Evolutionary conservation across 2,113 vertebrate genomes (phyloP), one percentile per base, ranked within the genome.

Genomic region (Callorhinus ursinus): DNA sequence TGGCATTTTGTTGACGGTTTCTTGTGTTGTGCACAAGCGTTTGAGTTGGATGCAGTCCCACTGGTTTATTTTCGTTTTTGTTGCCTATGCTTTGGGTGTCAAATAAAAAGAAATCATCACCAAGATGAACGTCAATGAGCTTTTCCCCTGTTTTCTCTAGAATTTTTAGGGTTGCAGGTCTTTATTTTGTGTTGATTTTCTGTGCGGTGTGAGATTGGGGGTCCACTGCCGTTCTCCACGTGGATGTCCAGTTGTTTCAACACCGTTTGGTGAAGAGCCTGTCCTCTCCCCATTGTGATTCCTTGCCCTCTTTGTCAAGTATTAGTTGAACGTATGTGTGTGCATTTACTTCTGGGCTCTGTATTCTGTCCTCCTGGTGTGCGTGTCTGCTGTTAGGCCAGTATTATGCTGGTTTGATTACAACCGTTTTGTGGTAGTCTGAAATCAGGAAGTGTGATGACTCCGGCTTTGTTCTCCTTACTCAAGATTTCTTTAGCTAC

Each of bases 341-440:
- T 5, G 51, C 51, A 2, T 10, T 22, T 10, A 24, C 22, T 77
- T 26, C 42, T 51, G 15, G 42, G 57, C 57, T 90, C 42, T 22
- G 11, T 13, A 21, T 61, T 33, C 39, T 11, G 24, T 22, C 15
- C 7, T 5, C 0, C 2, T 6, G 0, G 15, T 69, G 21, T 19
- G 39, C 1, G 6, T 19, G 42, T 36, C 57, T 36, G 42, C 13
- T 26, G 18, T 15, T 13, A 4, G 21, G 31, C 31, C 16, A 31
- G 11, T 12, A 1, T 24, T 16, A 21, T 10, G 0, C 72, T 5
- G 72, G 22, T 36, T 26, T 28, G 88, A 79, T 9, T 1, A 5
- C 42, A 3, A 11, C 1, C 10, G 9, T 55, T 28, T 36, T 28
- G 42, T 36, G 7, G 2, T n/a, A 10, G 2, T 28, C 36, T 26